These are phyloP conservation scores for Euthynnus affinis DNA, from an alignment of 2,797 vertebrate species.

Conservation along the genomic window DNA sequence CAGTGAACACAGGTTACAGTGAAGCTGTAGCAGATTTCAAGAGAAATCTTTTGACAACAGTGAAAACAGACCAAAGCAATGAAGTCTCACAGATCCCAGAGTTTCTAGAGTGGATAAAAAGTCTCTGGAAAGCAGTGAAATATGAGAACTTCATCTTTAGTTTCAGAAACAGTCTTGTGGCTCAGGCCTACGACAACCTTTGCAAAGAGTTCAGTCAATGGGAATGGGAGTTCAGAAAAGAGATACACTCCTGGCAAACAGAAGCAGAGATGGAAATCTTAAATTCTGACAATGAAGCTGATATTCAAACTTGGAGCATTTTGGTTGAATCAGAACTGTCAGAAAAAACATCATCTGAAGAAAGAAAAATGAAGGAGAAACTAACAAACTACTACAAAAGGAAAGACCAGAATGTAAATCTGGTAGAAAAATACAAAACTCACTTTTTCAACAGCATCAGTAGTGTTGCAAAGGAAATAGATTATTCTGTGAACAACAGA, in stretches of 20 bases:
- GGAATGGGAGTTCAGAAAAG: conserved; percentile 78
- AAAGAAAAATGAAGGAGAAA: conserved; percentile 11
- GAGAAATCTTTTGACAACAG: conserved; percentile 69
- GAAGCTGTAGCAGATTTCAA: conserved; percentile 81
- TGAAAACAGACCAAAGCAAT: conserved; percentile 20
- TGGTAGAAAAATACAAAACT: conserved; percentile 73
- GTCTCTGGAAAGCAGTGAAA: conserved; percentile 82
- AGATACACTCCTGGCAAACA: conserved; percentile 52
- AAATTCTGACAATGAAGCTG: conserved; percentile 40
- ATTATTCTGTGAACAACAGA: not conserved
- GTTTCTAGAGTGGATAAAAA: conserved; percentile 80
- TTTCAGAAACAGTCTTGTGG: conserved; percentile 81
- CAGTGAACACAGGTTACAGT: conserved; percentile 86
- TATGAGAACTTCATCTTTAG: conserved; percentile 83
- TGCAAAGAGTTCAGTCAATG: conserved; percentile 67
- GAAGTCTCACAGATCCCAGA: conserved; percentile 71
- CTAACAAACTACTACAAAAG: conserved; percentile 62
- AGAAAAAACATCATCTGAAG: fast-evolving
- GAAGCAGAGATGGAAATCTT: conserved; percentile 56
- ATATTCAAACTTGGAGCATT: fast-evolving
- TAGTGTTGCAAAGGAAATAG: conserved; percentile 53
- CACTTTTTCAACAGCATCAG: conserved; percentile 61
- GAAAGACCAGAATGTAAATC: conserved; percentile 35
- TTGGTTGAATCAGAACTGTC: not conserved
- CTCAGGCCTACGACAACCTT: conserved; percentile 75